Base-by-base conservation (phyloP, 2,797 vertebrate genomes). In the Anguilla megastoma region DNA sequence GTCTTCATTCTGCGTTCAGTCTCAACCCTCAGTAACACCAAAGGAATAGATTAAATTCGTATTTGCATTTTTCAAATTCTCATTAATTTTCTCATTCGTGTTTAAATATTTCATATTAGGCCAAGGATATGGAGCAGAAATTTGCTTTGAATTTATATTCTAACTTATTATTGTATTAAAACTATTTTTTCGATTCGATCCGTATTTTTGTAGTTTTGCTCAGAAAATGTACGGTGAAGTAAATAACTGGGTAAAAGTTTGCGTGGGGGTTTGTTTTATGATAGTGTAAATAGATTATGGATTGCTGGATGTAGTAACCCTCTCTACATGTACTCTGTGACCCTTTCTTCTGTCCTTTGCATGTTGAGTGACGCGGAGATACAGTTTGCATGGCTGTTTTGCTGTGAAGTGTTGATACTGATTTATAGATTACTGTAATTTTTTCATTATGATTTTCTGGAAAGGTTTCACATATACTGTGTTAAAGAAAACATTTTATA, bases 301-400 rank as follows among this genome's bases (percentile, higher is more conserved):
- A 48, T 66, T 84, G 30, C 45, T 45, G 41, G 63, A 85, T n/a
- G 21, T 69, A 63, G 27, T 27, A 6, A 10, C 16, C 63, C 0
- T 85, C 12, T 71, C 63, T 88, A 48, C 79, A 41, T 41, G 71
- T 60, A 50, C 60, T 80, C 52, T 63, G n/a, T 79, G 24, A 21
- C 14, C 16, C 54, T 16, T 8, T 66, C 76, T 69, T 86, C 54
- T 12, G 79, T 10, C 24, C 4, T 79, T 9, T 56, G 85, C 88
- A 84, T 86, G 74, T 33, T 41, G 21, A n/a, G n/a, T 33, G 24
- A 41, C 69, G 74, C 48, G 69, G 58, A 54, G 36, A 36, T 58
- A 66, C 24, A 48, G n/a, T 86, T 50, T 80, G 84, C 84, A 86
- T 88, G 87, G 88, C 88, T 24, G 7, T 56, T 58, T 41, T 85